phyloP scores from a whole-genome alignment of 1,140 invertebrate genomes.

The Drosophila bifasciata region DNA sequence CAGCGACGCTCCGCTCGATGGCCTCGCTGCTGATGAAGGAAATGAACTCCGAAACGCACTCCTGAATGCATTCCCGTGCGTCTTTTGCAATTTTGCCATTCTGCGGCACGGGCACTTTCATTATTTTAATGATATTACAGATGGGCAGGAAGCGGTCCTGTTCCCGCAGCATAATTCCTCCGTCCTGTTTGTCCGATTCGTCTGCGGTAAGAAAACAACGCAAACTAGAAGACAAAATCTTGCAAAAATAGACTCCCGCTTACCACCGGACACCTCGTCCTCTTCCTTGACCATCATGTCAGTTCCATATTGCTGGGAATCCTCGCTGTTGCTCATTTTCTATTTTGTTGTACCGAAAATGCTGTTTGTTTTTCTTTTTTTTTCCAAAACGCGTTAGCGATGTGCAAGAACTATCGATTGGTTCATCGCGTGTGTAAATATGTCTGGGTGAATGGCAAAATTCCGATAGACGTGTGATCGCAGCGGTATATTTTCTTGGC shows the following conservation, averaged over 20 bases:
- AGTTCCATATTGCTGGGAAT: conserved; percentile 72
- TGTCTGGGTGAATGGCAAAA: no score
- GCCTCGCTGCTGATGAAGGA: conserved; percentile 99
- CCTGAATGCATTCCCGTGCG: conserved; percentile 99
- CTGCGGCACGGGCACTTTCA: conserved; percentile 98
- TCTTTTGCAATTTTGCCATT: conserved; percentile 99
- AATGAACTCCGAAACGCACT: conserved; percentile 99
- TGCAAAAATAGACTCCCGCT: not conserved
- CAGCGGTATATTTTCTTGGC: no score
- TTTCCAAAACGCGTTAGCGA: conserved; percentile 8
- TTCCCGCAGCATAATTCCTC: conserved; percentile 87
- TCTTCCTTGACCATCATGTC: conserved; percentile 74
- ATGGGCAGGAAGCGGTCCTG: conserved; percentile 98
- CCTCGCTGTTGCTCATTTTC: conserved; percentile 76
- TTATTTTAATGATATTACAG: conserved; percentile 99
- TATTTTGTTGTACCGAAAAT: conserved; percentile 10
- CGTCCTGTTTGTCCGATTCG: conserved; percentile 74
- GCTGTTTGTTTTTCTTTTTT: conserved; percentile 3
- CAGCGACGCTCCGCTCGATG: conserved; percentile 97
- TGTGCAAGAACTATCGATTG: not conserved
- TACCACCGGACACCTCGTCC: conserved; percentile 72
- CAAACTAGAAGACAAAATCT: no score
- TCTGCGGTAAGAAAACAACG: conserved; percentile 31
- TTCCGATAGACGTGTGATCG: no score
- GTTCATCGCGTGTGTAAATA: not conserved